Evolutionary conservation across 2,113 vertebrate species (phyloP).

Genomic region (Odobenus rosmarus): DNA sequence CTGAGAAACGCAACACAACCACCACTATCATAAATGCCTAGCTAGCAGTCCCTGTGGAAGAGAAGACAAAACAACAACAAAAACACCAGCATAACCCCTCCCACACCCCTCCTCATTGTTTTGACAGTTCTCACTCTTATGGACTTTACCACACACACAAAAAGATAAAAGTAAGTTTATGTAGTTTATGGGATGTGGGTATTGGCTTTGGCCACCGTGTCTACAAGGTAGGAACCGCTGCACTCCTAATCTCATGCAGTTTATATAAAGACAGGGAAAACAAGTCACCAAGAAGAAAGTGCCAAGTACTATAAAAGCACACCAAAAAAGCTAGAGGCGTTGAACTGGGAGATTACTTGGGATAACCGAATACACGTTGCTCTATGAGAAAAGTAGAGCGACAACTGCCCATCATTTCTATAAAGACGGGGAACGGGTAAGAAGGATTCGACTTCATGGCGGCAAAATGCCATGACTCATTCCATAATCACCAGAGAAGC

Average conservation of each 20-base stretch:
- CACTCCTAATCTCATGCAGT: neutral
- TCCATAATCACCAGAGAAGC: neutral
- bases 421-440: neutral
- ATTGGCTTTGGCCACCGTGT: neutral
- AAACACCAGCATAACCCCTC: neutral
- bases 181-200: neutral
- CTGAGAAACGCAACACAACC: neutral
- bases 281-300: neutral
- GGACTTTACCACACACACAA: neutral
- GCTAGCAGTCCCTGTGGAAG: neutral
- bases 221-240: neutral
- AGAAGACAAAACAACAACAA: neutral
- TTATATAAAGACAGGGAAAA: neutral
- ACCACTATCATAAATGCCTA: neutral
- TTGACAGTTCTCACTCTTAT: neutral
- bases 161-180: neutral
- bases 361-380: neutral
- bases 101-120: neutral
- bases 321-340: neutral
- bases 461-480: slow-evolving; percentile 67
- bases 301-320: neutral
- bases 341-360: neutral
- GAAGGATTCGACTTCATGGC: slow-evolving; percentile 1
- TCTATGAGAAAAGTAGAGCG: neutral
- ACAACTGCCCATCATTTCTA: neutral